phyloP scores from a whole-genome alignment of 2,888 invertebrate genomes.

The Leptogaster cylindrica region DNA sequence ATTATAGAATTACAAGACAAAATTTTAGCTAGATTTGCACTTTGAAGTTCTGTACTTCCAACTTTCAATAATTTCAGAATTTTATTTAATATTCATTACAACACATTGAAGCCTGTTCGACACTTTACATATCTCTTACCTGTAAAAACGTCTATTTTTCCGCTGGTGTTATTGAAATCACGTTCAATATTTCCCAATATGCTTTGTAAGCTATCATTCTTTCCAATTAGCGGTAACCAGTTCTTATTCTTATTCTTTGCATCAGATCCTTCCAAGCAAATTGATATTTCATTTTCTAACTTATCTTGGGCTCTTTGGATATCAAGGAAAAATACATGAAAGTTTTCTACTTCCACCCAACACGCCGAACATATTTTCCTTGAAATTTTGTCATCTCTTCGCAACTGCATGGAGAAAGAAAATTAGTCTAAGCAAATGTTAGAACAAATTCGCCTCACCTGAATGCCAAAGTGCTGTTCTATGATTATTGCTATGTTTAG shows the following conservation, averaged over 20 bases:
- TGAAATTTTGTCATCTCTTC: conserved; percentile 39
- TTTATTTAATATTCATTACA: too few relatives aligned
- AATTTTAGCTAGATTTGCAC: background rate
- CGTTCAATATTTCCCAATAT: conserved; percentile 23
- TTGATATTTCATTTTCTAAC: conserved; percentile 32
- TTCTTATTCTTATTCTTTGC: background rate
- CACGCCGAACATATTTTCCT: conserved; percentile 43
- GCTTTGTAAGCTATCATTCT: background rate
- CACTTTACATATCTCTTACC: conserved; percentile 38
- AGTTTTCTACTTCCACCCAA: conserved; percentile 45
- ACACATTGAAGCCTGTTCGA: background rate
- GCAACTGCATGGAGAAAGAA: conserved; percentile 30
- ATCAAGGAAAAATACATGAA: conserved; percentile 43
- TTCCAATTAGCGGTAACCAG: background rate
- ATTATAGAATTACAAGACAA: conserved; percentile 4
- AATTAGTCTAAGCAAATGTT: too few relatives aligned
- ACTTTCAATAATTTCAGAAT: too few relatives aligned
- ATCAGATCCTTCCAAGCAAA: conserved; percentile 9
- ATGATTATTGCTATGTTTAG: conserved; percentile 38
- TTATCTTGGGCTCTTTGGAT: conserved; percentile 41
- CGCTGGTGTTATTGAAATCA: conserved; percentile 42
- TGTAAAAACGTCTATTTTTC: conserved; percentile 44
- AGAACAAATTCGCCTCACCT: conserved; percentile 35
- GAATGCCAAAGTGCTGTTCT: conserved; percentile 42
- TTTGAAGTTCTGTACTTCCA: too few relatives aligned